Conservation (phyloP, 2,113 vertebrate species). For the cattle (Bos taurus) region ARS-UCD2.0 NC_037357.1:3446501-3447000, state of each 20-base stretch:
- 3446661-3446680: background rate
- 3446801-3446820: background rate
- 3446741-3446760: background rate
- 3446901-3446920: background rate
- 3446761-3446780: background rate
- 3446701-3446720: background rate
- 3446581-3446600: background rate
- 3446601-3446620: background rate
- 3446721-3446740: background rate
- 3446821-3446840: background rate
- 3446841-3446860: background rate
- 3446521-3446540: background rate
- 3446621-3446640: background rate
- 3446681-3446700: background rate
- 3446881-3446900: background rate
- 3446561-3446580: background rate
- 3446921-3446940: background rate
- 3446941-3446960: background rate
- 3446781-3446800: background rate
- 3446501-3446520: background rate
- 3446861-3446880: background rate
- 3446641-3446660: background rate
- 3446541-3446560: background rate
- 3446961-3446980: background rate
- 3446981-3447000: background rate